These are phyloP conservation scores for Cyprinella venusta DNA, from an alignment of 2,797 vertebrate species.

Conservation along the genomic window DNA sequence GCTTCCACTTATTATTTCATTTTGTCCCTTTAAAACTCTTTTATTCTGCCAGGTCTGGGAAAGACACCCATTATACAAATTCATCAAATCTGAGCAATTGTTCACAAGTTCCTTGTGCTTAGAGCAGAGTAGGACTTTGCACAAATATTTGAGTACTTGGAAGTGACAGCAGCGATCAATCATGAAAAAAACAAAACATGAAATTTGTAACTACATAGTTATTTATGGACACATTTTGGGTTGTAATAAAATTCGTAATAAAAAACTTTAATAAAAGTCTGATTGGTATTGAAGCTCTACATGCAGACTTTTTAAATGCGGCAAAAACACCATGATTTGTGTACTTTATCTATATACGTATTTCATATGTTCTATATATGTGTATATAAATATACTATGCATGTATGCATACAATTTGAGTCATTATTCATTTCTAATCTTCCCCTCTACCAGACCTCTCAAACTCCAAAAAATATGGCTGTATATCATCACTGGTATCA, in stretches of 20 bases:
- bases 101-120: neutral
- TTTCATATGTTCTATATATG: too few species aligned
- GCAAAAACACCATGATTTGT: too few species aligned
- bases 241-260: neutral
- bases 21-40: neutral
- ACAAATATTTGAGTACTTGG: neutral
- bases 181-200: too few species aligned
- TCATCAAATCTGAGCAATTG: neutral
- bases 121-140: neutral
- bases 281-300: neutral
- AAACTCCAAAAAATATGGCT: neutral
- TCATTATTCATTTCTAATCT: neutral
- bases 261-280: too few species aligned
- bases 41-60: constrained; percentile 3
- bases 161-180: too few species aligned
- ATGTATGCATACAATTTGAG: neutral
- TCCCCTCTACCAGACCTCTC: neutral
- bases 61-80: neutral
- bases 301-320: too few species aligned
- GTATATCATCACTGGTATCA: neutral
- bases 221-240: neutral
- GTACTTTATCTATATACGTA: too few species aligned
- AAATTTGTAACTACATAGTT: neutral
- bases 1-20: constrained; percentile 14
- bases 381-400: neutral